Percentiles rank a stretch among this genome's conserved stretches.
phyloP scores from a whole-genome alignment of 2,113 vertebrate species.

The zebrafish (Danio rerio) region DNA sequence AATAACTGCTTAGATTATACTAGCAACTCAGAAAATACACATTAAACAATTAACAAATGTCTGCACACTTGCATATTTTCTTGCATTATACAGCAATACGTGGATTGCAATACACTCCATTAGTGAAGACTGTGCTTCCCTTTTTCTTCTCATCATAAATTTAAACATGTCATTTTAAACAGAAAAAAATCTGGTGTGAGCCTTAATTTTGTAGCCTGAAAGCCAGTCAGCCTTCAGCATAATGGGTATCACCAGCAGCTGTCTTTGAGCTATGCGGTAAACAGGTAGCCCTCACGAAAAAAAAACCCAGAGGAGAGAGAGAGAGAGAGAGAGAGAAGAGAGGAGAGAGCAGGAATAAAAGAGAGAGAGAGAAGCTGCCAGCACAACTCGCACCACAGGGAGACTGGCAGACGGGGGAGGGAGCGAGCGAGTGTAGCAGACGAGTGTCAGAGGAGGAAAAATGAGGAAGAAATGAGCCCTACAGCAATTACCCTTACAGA shows the following conservation, averaged over 20 bases:
- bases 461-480: slow-evolving; percentile 58
- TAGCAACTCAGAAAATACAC: background rate
- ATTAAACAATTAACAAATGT: background rate
- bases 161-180: background rate
- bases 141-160: background rate
- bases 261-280: slow-evolving; percentile 43
- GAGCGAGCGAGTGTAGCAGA: slow-evolving; percentile 34
- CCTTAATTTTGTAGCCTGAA: slow-evolving; percentile 20
- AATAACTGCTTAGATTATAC: background rate
- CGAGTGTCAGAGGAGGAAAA: slow-evolving; percentile 37
- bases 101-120: background rate
- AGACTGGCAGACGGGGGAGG: slow-evolving; percentile 47
- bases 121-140: background rate
- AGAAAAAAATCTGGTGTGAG: background rate
- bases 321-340: slow-evolving; percentile 43
- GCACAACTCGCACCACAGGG: slow-evolving; percentile 36
- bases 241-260: slow-evolving; percentile 39
- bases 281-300: slow-evolving; percentile 50
- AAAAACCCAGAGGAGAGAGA: slow-evolving; percentile 64
- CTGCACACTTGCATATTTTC: background rate
- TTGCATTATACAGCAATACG: background rate
- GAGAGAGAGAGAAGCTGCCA: slow-evolving; percentile 37
- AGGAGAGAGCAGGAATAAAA: background rate
- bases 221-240: slow-evolving; percentile 25
- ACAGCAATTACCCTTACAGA: slow-evolving; percentile 66